These are phyloP conservation scores for Cynodonichthys magdalenae DNA, from an alignment of 2,797 vertebrate genomes.

Conservation along the genomic window DNA sequence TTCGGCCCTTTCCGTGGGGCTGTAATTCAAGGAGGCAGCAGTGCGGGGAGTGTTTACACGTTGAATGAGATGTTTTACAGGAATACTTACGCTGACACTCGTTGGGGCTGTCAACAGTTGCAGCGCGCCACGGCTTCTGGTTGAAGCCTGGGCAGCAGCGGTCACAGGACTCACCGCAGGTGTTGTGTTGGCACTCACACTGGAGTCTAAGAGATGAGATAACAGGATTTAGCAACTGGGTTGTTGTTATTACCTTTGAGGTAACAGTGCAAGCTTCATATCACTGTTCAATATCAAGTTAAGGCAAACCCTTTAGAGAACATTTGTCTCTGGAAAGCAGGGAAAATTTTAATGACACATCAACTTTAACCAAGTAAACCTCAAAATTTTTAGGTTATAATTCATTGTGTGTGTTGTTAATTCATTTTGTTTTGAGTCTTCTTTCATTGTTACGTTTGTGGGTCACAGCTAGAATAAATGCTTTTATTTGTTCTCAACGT, in stretches of 20 bases:
- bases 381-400: too few relatives aligned
- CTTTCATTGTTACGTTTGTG: too few relatives aligned
- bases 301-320: not conserved
- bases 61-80: constrained; percentile 17
- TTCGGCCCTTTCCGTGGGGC: constrained; percentile 35
- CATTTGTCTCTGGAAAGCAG: too few relatives aligned
- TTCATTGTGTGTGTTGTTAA: too few relatives aligned
- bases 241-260: not conserved
- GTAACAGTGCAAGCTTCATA: constrained; percentile 3
- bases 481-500: too few relatives aligned
- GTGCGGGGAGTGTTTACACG: constrained; percentile 24
- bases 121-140: constrained; percentile 88
- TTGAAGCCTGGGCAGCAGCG: constrained; percentile 89
- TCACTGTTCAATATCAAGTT: constrained; percentile 10
- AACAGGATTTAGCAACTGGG: constrained; percentile 21
- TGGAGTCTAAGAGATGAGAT: constrained; percentile 78
- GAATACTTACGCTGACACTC: constrained; percentile 87
- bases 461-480: too few relatives aligned
- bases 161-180: constrained; percentile 91
- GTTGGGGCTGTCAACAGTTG: constrained; percentile 81
- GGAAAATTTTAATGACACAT: too few relatives aligned
- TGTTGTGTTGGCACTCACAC: constrained; percentile 92
- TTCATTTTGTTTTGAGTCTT: too few relatives aligned
- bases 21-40: constrained; percentile 49
- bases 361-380: too few relatives aligned